Base-by-base conservation (phyloP, 2,888 invertebrate species). In the Pristionchus maxplancki region DNA sequence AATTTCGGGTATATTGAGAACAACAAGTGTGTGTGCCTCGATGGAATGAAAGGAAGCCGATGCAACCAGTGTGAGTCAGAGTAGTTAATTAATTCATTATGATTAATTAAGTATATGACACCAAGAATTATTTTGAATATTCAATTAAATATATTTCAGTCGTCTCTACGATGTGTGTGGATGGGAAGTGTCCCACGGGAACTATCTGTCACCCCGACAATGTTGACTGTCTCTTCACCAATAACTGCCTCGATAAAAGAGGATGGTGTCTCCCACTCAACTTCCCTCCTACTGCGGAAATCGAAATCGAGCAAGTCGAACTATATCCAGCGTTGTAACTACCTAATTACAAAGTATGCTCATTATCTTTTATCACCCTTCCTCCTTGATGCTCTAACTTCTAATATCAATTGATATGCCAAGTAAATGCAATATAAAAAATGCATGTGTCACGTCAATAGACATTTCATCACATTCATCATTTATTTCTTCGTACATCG, bases 211-310 rank as follows among this genome's bases (percentile, higher is more conserved):
- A 78, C 44, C 48, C 48, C 44, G 28, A 48, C n/a, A 78, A 78
- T 34, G 17, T 78, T 4, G 78, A 78, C 28, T 78, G 78, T 28
- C 78, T 78, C 44, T 28, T 28, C 44, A 78, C 78, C n/a, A 24
- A 11, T n/a, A n/a, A 78, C 11, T 78, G 78, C 6, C 78, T 8
- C n/a, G 78, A 78, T 78, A 78, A 78, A 48, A 40, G 44, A n/a
- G 78, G 78, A 78, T 78, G 78, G 78, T 78, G 78, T 78, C 78
- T 78, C 44, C 78, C 78, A 13, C 44, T 78, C 28, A 48, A 78
- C 48, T 78, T 44, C 15, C n/a, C 78, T 28, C 78, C 78, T n/a
- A 24, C 20, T n/a, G 34, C 67, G 0, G 31, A 17, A 5, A 67
- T 67, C 31, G 67, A 34, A 5, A 67, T 34, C 31, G 67, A 58